These are phyloP conservation scores for Callocephalon fimbriatum DNA, from an alignment of 2,113 vertebrate genomes.

Conservation along the genomic window DNA sequence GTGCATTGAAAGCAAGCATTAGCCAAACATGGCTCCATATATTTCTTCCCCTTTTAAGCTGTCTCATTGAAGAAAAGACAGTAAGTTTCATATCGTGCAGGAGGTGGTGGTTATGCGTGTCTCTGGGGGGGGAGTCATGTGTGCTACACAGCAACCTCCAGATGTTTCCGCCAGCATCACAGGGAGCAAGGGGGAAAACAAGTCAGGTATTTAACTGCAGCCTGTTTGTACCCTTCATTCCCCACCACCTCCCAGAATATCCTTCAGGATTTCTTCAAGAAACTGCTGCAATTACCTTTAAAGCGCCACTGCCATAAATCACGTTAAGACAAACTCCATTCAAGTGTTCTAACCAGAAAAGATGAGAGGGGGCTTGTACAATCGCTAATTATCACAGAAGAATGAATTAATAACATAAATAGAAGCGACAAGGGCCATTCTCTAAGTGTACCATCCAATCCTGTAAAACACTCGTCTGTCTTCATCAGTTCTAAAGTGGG, in stretches of 20 bases:
- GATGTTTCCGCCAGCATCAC: background rate
- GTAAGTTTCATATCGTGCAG: background rate
- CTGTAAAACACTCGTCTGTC: background rate
- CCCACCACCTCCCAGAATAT: background rate
- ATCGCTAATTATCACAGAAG: background rate
- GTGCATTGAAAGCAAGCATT: background rate
- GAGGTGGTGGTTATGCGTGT: background rate
- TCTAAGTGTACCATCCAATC: background rate
- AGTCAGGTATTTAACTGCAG: background rate
- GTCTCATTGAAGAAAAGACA: background rate
- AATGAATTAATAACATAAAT: conserved; percentile 49
- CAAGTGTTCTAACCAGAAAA: background rate
- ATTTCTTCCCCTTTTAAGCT: conserved; percentile 47
- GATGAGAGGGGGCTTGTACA: conserved; percentile 8
- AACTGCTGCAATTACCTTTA: conserved; percentile 39
- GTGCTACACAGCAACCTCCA: background rate
- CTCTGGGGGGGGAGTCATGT: background rate
- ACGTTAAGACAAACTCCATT: background rate
- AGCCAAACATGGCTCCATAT: background rate
- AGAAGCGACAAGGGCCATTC: conserved; percentile 20
- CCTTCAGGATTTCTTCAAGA: background rate
- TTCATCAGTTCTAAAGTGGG: background rate
- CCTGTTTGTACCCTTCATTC: background rate
- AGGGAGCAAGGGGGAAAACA: background rate
- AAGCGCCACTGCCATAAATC: conserved; percentile 30